These are phyloP conservation scores for Stomatorhinus ivindoensis DNA, from an alignment of 2,113 vertebrate genomes.

Conservation along the genomic window DNA sequence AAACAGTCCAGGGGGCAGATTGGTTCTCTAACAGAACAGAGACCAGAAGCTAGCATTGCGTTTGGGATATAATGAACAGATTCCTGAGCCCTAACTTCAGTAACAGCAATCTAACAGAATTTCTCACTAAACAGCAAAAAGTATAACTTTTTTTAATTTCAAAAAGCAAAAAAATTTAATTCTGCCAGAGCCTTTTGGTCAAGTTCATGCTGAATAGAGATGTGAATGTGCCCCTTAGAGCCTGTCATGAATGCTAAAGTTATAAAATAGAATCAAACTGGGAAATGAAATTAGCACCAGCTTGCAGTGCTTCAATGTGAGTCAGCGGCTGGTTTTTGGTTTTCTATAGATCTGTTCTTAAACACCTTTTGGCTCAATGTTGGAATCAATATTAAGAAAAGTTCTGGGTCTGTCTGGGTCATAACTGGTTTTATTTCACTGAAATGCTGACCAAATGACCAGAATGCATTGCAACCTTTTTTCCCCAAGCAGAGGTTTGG, in stretches of 20 bases:
- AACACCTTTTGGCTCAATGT: neutral
- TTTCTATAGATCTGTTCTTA: neutral
- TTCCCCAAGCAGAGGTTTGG: neutral
- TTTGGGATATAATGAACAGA: neutral
- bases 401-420: neutral
- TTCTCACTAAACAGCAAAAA: neutral
- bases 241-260: neutral
- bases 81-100: neutral
- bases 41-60: neutral
- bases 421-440: neutral
- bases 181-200: neutral
- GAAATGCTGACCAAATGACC: neutral
- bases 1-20: neutral
- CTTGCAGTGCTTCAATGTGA: neutral
- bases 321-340: neutral
- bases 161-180: neutral
- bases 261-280: slow-evolving; percentile 1
- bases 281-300: neutral
- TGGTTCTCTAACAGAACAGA: neutral
- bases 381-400: slow-evolving; percentile 6
- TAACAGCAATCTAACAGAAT: neutral
- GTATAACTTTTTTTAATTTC: neutral
- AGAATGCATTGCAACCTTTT: neutral
- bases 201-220: neutral
- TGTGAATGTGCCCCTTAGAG: neutral